Conservation (phyloP, 2,113 vertebrate species). For the Lycaon pictus region DNA sequence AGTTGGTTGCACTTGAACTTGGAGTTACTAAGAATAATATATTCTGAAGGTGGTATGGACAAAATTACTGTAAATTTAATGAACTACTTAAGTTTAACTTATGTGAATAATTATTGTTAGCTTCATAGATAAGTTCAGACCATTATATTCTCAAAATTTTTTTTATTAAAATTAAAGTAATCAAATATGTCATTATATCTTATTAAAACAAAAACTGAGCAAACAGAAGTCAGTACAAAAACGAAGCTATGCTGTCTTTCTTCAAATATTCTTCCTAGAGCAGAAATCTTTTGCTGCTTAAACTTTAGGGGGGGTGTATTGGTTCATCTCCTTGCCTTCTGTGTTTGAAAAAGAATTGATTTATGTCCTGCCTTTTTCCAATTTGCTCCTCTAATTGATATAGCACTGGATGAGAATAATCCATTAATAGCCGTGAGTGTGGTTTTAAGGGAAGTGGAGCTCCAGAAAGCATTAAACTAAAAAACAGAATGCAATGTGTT, state of each 20-base stretch:
- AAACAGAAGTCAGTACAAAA: neutral
- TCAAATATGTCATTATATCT: neutral
- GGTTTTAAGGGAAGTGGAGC: constrained; percentile 81
- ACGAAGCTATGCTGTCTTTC: neutral
- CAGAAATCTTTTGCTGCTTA: constrained; percentile 65
- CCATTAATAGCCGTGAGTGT: constrained; percentile 80
- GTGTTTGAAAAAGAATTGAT: constrained; percentile 74
- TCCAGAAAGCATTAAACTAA: constrained; percentile 74
- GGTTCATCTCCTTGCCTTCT: constrained; percentile 45
- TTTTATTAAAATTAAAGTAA: neutral
- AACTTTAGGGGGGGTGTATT: constrained; percentile 25
- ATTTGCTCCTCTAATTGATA: constrained; percentile 84
- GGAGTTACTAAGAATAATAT: neutral
- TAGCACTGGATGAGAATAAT: constrained; percentile 72
- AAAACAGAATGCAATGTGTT: constrained; percentile 78
- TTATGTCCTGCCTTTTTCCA: constrained; percentile 73
- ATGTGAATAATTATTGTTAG: neutral
- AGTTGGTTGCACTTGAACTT: constrained; percentile 3
- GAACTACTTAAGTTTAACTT: constrained; percentile 22
- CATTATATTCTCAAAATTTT: neutral
- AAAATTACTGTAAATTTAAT: constrained; percentile 5
- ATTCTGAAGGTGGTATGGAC: neutral
- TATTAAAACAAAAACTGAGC: constrained; percentile 17
- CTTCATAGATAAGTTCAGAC: neutral
- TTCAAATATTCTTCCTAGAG: neutral